Percentiles rank a stretch among this genome's conserved stretches.
phyloP scores from a whole-genome alignment of 2,888 invertebrate genomes.

The Lordiphosa fenestrarum region DNA sequence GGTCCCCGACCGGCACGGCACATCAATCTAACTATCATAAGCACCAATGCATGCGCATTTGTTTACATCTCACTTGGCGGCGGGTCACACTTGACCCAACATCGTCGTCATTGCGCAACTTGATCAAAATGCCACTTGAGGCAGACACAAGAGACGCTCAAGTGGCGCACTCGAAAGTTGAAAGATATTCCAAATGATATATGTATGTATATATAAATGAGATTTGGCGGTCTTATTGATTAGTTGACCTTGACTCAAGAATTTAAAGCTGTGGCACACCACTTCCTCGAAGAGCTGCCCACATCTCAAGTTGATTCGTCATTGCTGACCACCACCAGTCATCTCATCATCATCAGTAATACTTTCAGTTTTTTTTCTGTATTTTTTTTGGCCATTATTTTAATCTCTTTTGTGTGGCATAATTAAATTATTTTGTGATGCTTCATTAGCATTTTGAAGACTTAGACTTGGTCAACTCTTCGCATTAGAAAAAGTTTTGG shows the following conservation, averaged over 20 bases:
- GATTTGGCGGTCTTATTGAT: conserved; percentile 49
- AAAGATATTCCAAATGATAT: conserved; percentile 8
- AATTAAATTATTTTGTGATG: conserved; percentile 42
- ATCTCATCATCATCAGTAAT: conserved; percentile 25
- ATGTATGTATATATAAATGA: neutral
- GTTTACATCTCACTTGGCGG: conserved; percentile 63
- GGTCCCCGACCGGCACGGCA: conserved; percentile 6
- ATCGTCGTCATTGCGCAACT: conserved; percentile 44
- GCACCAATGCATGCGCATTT: conserved; percentile 38
- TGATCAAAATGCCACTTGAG: conserved; percentile 48
- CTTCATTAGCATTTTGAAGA: conserved; percentile 44
- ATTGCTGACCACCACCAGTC: conserved; percentile 20
- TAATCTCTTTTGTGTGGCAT: conserved; percentile 33
- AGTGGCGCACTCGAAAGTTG: conserved; percentile 24
- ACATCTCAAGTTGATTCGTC: conserved; percentile 51
- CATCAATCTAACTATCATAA: conserved; percentile 32
- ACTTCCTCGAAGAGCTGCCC: conserved; percentile 58
- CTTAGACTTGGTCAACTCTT: conserved; percentile 29
- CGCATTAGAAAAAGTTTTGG: conserved; percentile 48
- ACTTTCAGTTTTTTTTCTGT: conserved; percentile 27
- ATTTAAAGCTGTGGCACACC: conserved; percentile 34
- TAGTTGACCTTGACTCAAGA: conserved; percentile 59
- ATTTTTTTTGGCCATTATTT: conserved; percentile 25
- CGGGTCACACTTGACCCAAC: conserved; percentile 59
- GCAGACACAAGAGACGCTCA: conserved; percentile 23